Base-by-base conservation (phyloP, 2,888 invertebrate genomes). In the Ichneumoninae sp. region DNA sequence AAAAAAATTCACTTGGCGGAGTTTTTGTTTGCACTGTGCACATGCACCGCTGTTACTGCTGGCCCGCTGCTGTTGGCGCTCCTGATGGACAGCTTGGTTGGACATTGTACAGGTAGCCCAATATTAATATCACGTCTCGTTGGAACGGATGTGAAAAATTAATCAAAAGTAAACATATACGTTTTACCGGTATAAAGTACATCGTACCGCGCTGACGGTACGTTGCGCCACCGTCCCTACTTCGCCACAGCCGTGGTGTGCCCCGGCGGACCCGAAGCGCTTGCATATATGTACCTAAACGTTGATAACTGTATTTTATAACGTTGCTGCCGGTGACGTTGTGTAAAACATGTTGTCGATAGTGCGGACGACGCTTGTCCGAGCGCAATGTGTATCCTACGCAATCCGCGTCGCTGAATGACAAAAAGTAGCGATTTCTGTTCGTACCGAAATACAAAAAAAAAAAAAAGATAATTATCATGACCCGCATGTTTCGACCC, bases 1-100 rank as follows among this genome's bases (percentile, higher is more conserved):
- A 47, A 30, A 50, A 50, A 33, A 50, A 65, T 3, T 80, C 16
- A 47, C 66, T 66, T 57, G 65, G 30, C 52, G 5, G 73, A 66
- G 30, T 66, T 33, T 60, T 63, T 78, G 66, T 47, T 80, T 47
- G 66, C 50, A 40, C 44, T 22, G 47, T 65, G 60, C 60, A 30
- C 60, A 44, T 63, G 8, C 7, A 22, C 50, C 52, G 6, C 19
- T 52, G 36, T 30, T 69, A 1, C 57, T 60, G 60, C 36, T 68
- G 40, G 40, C 10, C 40, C 19, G 54, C 68, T 22, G 16, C 66
- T 54, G 52, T 57, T 26, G 80, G 26, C 44, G 73, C 57, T 68
- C 57, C 40, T 66, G 80, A 44, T 74, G 68, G 76, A 77, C 84
- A 84, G 86, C 80, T 84, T 74, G 80, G 69, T 74, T 57, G 71